phyloP scores from a whole-genome alignment of 2,797 vertebrate species.

The Fistularia tabacaria region DNA sequence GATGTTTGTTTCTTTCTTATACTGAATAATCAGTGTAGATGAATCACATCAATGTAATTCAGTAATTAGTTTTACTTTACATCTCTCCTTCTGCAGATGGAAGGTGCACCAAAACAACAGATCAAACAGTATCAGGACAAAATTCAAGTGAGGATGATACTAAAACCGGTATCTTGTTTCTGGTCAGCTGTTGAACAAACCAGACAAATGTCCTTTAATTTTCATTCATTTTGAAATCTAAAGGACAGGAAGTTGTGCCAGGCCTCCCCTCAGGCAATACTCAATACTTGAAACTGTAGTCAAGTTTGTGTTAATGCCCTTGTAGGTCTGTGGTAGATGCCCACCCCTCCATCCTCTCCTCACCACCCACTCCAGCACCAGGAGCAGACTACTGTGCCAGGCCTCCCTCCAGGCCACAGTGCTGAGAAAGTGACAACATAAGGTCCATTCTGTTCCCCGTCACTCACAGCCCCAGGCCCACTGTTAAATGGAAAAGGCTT shows the following conservation, averaged over 20 bases:
- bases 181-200: conserved; percentile 31
- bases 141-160: not conserved
- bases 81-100: not conserved
- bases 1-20: too few species aligned
- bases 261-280: conserved; percentile 26
- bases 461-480: conserved; percentile 71
- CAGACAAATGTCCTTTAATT: conserved; percentile 8
- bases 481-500: conserved; percentile 75
- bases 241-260: conserved; percentile 19
- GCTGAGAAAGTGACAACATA: conserved; percentile 73
- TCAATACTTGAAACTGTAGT: conserved; percentile 31
- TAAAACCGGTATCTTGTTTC: conserved; percentile 1
- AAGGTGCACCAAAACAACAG: conserved; percentile 3
- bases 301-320: conserved; percentile 47
- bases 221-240: conserved; percentile 19
- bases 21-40: too few species aligned
- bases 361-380: conserved; percentile 33
- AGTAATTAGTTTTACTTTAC: conserved; percentile 3
- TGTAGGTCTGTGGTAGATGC: conserved; percentile 28
- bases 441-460: conserved; percentile 76
- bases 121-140: conserved; percentile 24
- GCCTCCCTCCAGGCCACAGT: conserved; percentile 65
- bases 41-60: not conserved
- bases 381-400: conserved; percentile 62
- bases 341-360: conserved; percentile 4